Base-by-base conservation (phyloP, 2,797 vertebrate genomes). In the Eidolon dupreanum region DNA sequence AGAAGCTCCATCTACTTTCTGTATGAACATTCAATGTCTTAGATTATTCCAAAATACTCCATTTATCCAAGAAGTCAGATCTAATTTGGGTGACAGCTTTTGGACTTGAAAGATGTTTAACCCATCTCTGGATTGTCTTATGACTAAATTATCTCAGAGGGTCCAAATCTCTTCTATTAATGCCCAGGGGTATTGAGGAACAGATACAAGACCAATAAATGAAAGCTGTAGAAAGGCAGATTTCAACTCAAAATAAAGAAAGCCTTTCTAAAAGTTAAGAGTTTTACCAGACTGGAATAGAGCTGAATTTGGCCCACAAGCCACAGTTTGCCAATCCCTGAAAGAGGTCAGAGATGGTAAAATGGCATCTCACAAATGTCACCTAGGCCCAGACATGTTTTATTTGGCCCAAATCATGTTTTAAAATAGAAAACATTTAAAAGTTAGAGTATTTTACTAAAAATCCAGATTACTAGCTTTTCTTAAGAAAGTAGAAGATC, bases 401-500 rank as follows among this genome's bases (percentile, higher is more conserved):
- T 38, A 63, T 53, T 81, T 59, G 68, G 19, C 31, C 70, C 51
- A 68, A 77, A 87, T 8, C 65, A 11, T 82, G 43, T 71, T 88
- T 88, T 78, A 82, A 92, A 93, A 74, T 31, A 88, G 59, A 93
- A 90, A 88, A 33, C 10, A 46, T 73, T 61, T 36, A 49, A 77
- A 66, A 93, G 43, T 77, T 70, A 53, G 53, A 94, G 38, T 28
- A 75, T 61, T 89, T 90, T 61, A 91, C 63, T 43, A 86, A 97
- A 95, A 93, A 59, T 74, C 36, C 20, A 94, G 88, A 88, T 28
- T 85, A 63, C 51, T 79, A 81, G 51, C 41, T 93, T 95, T 88
- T 73, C 74, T 94, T 75, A 31, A 95, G 77, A 95, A 93, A 68
- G 68, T 5, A 46, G 84, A 95, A 53, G 84, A 95, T 86, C n/a